A percentile compares a stretch with the other conserved stretches of the same genome.
These are phyloP conservation scores for Oryzias curvinotus DNA, from an alignment of 2,113 vertebrate species.

Conservation along the genomic window DNA sequence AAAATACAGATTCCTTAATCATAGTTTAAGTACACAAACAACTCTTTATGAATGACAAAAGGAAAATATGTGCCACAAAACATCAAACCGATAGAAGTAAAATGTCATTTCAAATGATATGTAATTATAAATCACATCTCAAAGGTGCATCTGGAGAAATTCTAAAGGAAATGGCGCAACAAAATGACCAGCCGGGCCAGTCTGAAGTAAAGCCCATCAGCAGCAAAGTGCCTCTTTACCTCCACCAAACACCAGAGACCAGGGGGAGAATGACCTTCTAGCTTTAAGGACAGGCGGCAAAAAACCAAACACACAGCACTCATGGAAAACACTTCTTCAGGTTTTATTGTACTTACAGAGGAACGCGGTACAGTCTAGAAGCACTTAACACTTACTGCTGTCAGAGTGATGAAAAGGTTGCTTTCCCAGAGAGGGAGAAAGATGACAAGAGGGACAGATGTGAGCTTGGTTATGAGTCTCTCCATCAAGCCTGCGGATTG, in stretches of 20 bases:
- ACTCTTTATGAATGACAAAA: slow-evolving; percentile 2
- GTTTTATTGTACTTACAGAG: slow-evolving; percentile 46
- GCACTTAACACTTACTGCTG: slow-evolving; percentile 61
- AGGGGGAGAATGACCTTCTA: slow-evolving; percentile 52
- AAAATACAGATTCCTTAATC: neutral
- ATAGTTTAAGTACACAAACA: slow-evolving; percentile 19
- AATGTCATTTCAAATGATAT: slow-evolving; percentile 63
- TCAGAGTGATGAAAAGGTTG: slow-evolving; percentile 72
- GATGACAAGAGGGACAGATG: slow-evolving; percentile 73
- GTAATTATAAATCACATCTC: slow-evolving; percentile 65
- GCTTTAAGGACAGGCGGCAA: slow-evolving; percentile 55
- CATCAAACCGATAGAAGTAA: slow-evolving; percentile 19
- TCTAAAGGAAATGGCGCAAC: slow-evolving; percentile 60
- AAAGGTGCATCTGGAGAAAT: slow-evolving; percentile 66
- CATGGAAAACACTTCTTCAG: slow-evolving; percentile 36
- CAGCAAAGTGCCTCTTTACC: slow-evolving; percentile 77
- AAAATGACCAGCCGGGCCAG: slow-evolving; percentile 45
- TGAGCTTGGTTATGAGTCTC: slow-evolving; percentile 61
- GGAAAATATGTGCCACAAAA: slow-evolving; percentile 20
- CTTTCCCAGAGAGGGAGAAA: slow-evolving; percentile 34
- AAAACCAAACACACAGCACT: slow-evolving; percentile 57
- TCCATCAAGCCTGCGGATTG: slow-evolving; percentile 54
- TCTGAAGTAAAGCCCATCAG: slow-evolving; percentile 59
- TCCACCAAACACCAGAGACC: slow-evolving; percentile 60
- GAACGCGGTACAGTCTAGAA: slow-evolving; percentile 46